A percentile compares a stretch with the other conserved stretches of the same genome.
phyloP scores from a whole-genome alignment of 2,797 vertebrate species.

The Enoplosus armatus region DNA sequence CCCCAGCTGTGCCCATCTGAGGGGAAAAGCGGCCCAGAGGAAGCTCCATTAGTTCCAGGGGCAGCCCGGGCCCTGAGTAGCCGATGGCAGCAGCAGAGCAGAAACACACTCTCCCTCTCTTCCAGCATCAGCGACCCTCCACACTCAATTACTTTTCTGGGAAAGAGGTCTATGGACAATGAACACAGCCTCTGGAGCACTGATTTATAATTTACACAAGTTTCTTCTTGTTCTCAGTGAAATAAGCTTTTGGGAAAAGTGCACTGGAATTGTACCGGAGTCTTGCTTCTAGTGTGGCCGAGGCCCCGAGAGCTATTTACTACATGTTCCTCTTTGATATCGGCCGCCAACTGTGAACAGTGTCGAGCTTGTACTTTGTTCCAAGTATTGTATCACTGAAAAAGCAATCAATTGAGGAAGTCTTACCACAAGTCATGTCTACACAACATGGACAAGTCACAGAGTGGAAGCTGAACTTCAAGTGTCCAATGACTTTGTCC shows the following conservation, averaged over 20 bases:
- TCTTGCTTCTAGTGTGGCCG: conserved; percentile 12
- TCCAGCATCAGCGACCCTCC: conserved; percentile 57
- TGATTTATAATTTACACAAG: conserved; percentile 60
- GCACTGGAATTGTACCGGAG: conserved; percentile 35
- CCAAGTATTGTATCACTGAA: conserved; percentile 46
- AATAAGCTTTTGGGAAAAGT: conserved; percentile 46
- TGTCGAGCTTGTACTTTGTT: conserved; percentile 38
- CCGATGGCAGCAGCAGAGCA: conserved; percentile 68
- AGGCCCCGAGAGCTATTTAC: conserved; percentile 44
- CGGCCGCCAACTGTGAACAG: conserved; percentile 37
- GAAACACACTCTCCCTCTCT: conserved; percentile 61
- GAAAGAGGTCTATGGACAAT: conserved; percentile 67
- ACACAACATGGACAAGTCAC: conserved; percentile 35
- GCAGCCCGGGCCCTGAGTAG: conserved; percentile 66
- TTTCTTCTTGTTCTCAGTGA: conserved; percentile 58
- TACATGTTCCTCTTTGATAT: conserved; percentile 36
- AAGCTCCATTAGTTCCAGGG: conserved; percentile 86
- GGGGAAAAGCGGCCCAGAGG: conserved; percentile 87
- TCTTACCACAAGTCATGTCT: conserved; percentile 32
- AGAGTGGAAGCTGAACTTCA: conserved; percentile 30
- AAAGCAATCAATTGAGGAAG: conserved; percentile 52
- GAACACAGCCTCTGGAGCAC: conserved; percentile 57
- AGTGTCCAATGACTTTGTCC: conserved; percentile 39
- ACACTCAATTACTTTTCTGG: conserved; percentile 71
- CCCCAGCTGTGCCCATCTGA: conserved; percentile 89